phyloP scores from a whole-genome alignment of 2,797 vertebrate species.

The Myioborus miniatus region DNA sequence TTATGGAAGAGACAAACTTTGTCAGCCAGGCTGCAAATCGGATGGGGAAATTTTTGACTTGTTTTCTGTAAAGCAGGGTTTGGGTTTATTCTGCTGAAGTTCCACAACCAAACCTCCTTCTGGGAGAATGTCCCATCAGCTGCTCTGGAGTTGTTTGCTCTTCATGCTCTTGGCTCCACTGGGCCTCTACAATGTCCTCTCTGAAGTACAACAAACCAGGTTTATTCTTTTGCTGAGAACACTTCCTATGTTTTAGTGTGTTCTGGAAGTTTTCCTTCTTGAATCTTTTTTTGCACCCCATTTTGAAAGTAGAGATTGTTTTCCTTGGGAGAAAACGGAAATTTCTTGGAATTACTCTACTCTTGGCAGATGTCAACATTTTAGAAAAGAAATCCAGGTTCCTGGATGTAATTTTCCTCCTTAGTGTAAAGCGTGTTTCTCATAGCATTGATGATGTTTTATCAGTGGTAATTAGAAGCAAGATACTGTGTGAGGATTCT shows the following conservation, averaged over 20 bases:
- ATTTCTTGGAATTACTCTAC: background rate
- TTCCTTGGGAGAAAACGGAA: background rate
- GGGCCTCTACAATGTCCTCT: background rate
- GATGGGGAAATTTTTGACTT: background rate
- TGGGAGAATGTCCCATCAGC: background rate
- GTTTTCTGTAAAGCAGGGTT: background rate
- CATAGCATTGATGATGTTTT: background rate
- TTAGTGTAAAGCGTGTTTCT: background rate
- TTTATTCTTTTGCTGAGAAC: background rate
- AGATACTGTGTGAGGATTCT: background rate
- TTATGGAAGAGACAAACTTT: background rate
- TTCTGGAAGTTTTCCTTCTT: background rate
- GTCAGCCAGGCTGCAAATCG: background rate
- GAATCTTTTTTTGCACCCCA: background rate
- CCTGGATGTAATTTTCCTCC: background rate
- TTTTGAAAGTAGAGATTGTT: background rate
- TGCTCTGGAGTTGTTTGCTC: background rate
- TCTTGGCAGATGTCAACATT: background rate
- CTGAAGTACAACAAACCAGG: background rate
- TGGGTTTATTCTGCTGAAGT: background rate
- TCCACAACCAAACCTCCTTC: background rate
- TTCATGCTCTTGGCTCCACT: accelerated
- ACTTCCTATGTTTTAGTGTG: background rate
- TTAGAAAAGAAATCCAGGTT: background rate
- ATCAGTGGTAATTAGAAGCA: background rate